Evolutionary conservation across 2,888 invertebrate species (phyloP), one percentile per base, ranked within the genome.

Genomic region (Sinopyrophorus schimmeli): DNA sequence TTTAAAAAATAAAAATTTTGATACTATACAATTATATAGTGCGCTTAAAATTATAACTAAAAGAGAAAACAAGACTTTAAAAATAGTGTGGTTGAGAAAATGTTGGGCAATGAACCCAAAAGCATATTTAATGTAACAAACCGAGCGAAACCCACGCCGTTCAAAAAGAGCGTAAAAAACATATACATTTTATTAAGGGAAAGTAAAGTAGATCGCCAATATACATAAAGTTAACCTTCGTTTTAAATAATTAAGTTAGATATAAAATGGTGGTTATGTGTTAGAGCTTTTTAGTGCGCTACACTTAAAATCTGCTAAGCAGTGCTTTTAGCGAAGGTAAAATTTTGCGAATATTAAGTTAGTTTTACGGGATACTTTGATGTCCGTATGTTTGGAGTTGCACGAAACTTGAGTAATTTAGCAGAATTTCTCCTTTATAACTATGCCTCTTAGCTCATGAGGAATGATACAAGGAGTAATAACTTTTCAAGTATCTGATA

Each of bases 401-500:
- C 27, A 42, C 17, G 42, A 31, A 42, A 42, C 42, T 42, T 24
- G 14, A 42, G 34, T 32, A 42, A 31, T 42, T 42, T 31, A 42
- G 42, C 34, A 42, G 17, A 23, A 41, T 41, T 23, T 38, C 40
- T 34, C 34, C 42, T 42, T 42, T 42, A 27, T 30, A 42, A 34
- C 42, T 34, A 26, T 23, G 26, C 23, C 28, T 34, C 34, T 24
- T 34, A 34, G 12, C 30, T 34, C n/a, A 26, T 20, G 42, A 42
- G 35, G 23, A 42, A 31, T 24, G 26, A 23, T 42, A 23, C 26
- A 34, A 42, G 42, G 32, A 34, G 34, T 34, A 42, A 32, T 42
- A 42, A 42, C 42, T 42, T 42, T 34, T 12, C 17, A 42, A 42
- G 42, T 42, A 42, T 16, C 42, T 42, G 42, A 18, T 32, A 42